A percentile compares a stretch with the other conserved stretches of the same genome.
phyloP scores from a whole-genome alignment of 2,888 invertebrate species.

The Drosophila anceps region DNA sequence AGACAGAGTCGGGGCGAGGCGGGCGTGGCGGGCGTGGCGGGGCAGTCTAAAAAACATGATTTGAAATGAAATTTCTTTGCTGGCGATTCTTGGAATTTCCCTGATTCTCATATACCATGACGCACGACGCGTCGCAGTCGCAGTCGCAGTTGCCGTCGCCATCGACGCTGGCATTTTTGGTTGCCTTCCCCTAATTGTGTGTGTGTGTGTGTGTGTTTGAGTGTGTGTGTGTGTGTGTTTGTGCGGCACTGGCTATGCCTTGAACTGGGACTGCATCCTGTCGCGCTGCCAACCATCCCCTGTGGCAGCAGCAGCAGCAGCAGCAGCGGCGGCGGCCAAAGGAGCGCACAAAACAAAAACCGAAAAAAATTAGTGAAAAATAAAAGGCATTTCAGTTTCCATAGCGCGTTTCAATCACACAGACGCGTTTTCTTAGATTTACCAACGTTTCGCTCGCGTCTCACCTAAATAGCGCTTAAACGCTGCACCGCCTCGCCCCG shows the following conservation, averaged over 20 bases:
- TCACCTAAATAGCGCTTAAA: conserved; percentile 2
- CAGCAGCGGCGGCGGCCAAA: conserved; percentile 19
- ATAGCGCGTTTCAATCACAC: conserved; percentile 65
- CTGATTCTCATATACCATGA: conserved; percentile 51
- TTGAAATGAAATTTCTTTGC: conserved; percentile 61
- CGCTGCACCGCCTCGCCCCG: neutral
- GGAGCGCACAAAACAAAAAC: conserved; percentile 55
- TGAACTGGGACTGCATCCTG: conserved; percentile 59
- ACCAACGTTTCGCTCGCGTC: neutral
- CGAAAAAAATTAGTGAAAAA: conserved; percentile 62
- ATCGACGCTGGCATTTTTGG: conserved; percentile 53
- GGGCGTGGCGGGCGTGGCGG: neutral
- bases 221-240: conserved; percentile 36
- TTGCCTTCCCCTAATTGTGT: conserved; percentile 64
- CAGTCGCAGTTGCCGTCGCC: conserved; percentile 27
- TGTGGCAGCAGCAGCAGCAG: conserved; percentile 19
- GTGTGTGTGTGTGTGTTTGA: conserved; percentile 18
- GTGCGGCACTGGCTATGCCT: conserved; percentile 39
- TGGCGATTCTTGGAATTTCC: conserved; percentile 61
- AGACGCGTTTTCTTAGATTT: conserved; percentile 57
- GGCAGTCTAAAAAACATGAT: conserved; percentile 38
- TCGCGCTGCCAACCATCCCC: conserved; percentile 60
- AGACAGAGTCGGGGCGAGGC: too few relatives aligned
- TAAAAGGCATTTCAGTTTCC: conserved; percentile 75
- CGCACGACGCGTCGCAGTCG: conserved; percentile 43